Evolutionary conservation across 2,797 vertebrate species (phyloP).

Genomic region (Natrix natrix): DNA sequence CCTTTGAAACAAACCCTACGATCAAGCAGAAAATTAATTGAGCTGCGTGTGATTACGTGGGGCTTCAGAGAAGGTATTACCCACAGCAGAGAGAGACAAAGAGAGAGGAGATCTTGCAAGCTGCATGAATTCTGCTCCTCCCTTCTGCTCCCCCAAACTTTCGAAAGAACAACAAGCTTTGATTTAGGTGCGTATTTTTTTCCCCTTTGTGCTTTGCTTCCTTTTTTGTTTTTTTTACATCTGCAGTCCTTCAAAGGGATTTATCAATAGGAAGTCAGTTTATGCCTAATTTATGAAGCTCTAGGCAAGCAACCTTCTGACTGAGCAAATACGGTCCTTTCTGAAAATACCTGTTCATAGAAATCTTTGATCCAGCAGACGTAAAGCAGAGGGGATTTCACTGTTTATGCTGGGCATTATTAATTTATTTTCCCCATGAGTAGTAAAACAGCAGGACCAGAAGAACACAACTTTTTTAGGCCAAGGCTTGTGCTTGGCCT

Average conservation of each 20-base stretch:
- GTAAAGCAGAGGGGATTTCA: not conserved
- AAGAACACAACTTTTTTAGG: not conserved
- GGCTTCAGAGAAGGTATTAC: not conserved
- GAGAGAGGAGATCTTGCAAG: not conserved
- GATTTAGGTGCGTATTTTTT: not conserved
- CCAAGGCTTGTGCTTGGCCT: not conserved
- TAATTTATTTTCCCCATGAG: not conserved
- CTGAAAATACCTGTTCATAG: not conserved
- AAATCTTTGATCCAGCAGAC: not conserved
- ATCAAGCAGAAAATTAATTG: constrained; percentile 17
- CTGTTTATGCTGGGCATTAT: not conserved
- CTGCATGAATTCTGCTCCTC: not conserved
- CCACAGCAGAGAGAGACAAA: not conserved
- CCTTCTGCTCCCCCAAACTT: not conserved
- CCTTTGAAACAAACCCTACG: constrained; percentile 1
- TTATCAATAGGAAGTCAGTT: not conserved
- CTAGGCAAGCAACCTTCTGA: not conserved
- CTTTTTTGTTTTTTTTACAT: not conserved
- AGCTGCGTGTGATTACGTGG: not conserved
- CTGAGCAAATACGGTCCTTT: not conserved
- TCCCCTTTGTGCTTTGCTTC: not conserved
- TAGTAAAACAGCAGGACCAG: not conserved
- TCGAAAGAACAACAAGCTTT: not conserved
- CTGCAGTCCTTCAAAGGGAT: not conserved
- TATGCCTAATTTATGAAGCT: constrained; percentile 4